These are phyloP conservation scores for cattle (Bos taurus) DNA, from an alignment of 2,113 vertebrate genomes.

Conservation along the genomic window DNA sequence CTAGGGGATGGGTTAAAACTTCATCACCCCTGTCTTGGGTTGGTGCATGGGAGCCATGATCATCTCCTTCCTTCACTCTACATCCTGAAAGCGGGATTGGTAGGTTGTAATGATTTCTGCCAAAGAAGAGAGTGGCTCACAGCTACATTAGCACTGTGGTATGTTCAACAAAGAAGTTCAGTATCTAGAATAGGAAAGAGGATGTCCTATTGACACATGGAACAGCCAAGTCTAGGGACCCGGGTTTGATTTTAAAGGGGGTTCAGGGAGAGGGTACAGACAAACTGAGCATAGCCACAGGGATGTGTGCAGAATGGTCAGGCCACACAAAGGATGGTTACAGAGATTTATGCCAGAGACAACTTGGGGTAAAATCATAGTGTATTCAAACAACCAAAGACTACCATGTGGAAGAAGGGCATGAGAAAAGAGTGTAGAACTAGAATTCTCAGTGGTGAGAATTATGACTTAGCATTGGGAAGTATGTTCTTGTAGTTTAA, in stretches of 20 bases:
- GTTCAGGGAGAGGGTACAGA: neutral
- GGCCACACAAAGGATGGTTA: neutral
- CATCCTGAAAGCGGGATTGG: neutral
- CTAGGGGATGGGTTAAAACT: neutral
- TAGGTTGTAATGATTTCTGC: neutral
- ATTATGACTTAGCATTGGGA: neutral
- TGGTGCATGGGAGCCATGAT: neutral
- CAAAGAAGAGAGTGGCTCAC: neutral
- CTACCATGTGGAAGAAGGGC: neutral
- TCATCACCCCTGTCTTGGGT: neutral
- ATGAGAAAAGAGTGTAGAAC: neutral
- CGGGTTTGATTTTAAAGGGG: neutral
- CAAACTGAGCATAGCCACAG: neutral
- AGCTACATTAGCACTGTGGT: neutral
- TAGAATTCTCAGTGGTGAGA: neutral
- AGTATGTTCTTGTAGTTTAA: neutral
- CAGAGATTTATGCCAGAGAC: neutral
- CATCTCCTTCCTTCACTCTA: neutral
- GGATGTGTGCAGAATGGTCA: neutral
- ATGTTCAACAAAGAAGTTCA: neutral
- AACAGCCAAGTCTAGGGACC: neutral
- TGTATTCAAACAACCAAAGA: neutral
- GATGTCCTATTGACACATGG: neutral
- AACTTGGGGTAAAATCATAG: neutral
- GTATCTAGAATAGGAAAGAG: neutral